Conservation (phyloP, 53 echinoderm and acorn worm genomes). For the Actinopyga echinites region DNA sequence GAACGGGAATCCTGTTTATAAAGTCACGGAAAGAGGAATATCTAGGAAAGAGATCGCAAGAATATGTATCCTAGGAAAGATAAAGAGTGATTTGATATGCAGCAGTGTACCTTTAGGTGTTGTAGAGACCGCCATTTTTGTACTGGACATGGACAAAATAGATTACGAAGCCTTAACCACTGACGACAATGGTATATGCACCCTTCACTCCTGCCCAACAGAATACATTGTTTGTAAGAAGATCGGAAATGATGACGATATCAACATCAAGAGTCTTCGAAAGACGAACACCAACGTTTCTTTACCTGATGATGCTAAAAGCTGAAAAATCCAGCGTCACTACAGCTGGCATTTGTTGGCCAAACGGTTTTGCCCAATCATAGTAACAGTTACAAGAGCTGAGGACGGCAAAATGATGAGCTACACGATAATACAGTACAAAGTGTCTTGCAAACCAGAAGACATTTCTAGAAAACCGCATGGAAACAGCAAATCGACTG, state of each 20-base stretch:
- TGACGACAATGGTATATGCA: background rate
- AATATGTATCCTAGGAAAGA: background rate
- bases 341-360: background rate
- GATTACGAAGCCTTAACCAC: background rate
- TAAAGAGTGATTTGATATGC: background rate
- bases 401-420: too few species aligned
- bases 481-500: conserved; percentile 6
- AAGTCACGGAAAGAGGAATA: background rate
- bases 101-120: background rate
- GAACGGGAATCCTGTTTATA: background rate
- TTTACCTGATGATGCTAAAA: background rate
- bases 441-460: background rate
- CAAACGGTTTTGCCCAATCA: too few species aligned
- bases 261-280: background rate
- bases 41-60: background rate
- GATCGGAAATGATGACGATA: background rate
- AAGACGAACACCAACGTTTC: background rate
- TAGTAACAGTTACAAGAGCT: too few species aligned
- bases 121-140: background rate
- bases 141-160: background rate
- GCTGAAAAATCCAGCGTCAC: background rate
- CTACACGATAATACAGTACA: background rate
- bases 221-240: background rate
- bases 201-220: background rate
- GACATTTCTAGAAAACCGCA: background rate